Base-by-base conservation (phyloP, 2,113 vertebrate genomes). In the Grammomys dolichurus region DNA sequence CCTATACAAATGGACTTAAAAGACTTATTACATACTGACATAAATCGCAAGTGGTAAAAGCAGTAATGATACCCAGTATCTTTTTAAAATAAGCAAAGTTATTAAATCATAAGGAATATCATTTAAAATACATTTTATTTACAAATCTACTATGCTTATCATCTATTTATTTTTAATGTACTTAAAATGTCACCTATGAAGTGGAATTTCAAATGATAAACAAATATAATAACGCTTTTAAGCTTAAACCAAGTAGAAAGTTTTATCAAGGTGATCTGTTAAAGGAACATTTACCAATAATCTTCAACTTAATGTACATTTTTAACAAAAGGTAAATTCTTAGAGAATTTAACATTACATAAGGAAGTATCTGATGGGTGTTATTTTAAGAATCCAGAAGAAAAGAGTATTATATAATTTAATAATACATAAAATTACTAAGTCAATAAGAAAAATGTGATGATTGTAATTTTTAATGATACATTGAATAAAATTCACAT, bases 301-400 rank as follows among this genome's bases (percentile, higher is more conserved):
- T 75, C 26, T 73, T 19, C 16, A 46, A 91, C 48, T 63, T 40
- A 97, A 73, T 84, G 87, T 19, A 17, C 81, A 28, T 65, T 94
- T 96, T 87, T 54, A 58, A 92, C 28, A 51, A 1, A 82, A 24
- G 85, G 58, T 80, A 69, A 94, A 85, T 75, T 77, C 5, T 80
- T 91, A 89, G 11, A 58, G 24, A 86, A 78, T 19, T 60, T 76
- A 69, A 69, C 2, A 51, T 22, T 67, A 22, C 2, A 22, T 58
- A 31, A 87, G 40, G 63, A n/a, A 73, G 43, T 4, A 72, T 77
- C 26, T 43, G n/a, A 9, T 82, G 46, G 20, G 28, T 69, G 22
- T 93, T 86, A 72, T 87, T 93, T 93, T 31, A 80, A 28, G 4
- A 97, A 90, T 92, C 3, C 6, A 94, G 12, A 58, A 94, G 43